These are phyloP conservation scores for Elephantulus edwardii DNA, from an alignment of 2,113 vertebrate genomes.

Conservation along the genomic window DNA sequence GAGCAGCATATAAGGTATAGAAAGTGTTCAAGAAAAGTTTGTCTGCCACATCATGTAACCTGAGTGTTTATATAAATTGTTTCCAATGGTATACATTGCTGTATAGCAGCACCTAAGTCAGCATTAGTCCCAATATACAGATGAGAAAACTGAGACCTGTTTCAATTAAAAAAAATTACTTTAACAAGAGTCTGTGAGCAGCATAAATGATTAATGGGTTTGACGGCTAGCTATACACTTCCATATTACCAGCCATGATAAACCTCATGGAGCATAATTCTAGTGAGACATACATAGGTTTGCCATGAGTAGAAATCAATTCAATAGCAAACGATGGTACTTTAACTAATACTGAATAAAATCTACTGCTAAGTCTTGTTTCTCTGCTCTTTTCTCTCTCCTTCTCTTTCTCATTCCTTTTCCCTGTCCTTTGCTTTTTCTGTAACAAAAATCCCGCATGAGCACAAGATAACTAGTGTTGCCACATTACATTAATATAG, in stretches of 20 bases:
- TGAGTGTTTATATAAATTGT: neutral
- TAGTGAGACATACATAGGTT: neutral
- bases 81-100: no score
- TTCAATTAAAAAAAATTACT: neutral
- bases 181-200: neutral
- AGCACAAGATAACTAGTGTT: neutral
- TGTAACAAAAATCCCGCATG: neutral
- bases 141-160: neutral
- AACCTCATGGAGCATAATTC: neutral
- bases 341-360: neutral
- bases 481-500: neutral
- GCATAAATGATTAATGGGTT: neutral
- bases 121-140: neutral
- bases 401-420: neutral
- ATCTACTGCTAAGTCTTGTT: neutral
- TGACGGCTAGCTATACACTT: neutral
- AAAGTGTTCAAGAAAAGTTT: neutral
- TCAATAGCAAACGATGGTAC: neutral
- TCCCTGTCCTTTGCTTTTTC: neutral
- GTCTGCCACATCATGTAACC: neutral
- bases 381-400: neutral
- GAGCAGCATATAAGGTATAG: neutral
- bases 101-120: neutral
- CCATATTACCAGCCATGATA: neutral
- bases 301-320: neutral